Evolutionary conservation across 2,797 vertebrate species (phyloP).

Genomic region (Micrastur ruficollis): DNA sequence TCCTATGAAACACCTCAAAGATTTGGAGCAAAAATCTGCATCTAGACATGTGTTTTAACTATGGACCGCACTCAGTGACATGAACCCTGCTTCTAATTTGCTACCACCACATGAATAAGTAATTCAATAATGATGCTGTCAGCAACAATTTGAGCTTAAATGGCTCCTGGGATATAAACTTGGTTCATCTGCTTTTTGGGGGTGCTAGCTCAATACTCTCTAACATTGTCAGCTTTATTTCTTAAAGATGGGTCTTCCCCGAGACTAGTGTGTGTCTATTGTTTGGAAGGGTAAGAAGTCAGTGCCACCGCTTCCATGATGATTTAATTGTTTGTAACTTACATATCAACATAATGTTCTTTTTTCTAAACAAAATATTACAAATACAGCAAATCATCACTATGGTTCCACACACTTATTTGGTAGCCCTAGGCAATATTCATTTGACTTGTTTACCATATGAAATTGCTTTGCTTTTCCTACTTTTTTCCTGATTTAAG

Average conservation of each 20-base stretch:
- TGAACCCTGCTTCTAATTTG: neutral
- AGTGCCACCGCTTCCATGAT: neutral
- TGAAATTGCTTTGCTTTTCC: neutral
- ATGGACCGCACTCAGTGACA: neutral
- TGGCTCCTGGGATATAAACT: neutral
- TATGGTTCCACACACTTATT: neutral
- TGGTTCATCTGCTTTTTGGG: neutral
- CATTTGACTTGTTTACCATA: neutral
- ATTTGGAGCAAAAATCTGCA: neutral
- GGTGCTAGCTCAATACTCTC: rapidly evolving
- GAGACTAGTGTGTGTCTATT: neutral
- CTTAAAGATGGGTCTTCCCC: neutral
- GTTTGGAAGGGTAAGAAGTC: neutral
- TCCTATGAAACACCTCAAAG: neutral
- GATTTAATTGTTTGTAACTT: neutral
- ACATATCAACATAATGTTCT: neutral
- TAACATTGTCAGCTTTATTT: neutral
- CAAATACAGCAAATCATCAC: neutral
- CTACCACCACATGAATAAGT: neutral
- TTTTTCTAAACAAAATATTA: neutral
- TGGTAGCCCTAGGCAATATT: neutral
- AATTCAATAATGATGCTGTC: neutral
- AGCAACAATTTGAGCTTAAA: neutral
- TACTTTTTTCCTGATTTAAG: neutral
- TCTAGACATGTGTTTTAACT: neutral